These are phyloP conservation scores for Corythornis cristatus DNA, from an alignment of 2,113 vertebrate species.

Conservation along the genomic window DNA sequence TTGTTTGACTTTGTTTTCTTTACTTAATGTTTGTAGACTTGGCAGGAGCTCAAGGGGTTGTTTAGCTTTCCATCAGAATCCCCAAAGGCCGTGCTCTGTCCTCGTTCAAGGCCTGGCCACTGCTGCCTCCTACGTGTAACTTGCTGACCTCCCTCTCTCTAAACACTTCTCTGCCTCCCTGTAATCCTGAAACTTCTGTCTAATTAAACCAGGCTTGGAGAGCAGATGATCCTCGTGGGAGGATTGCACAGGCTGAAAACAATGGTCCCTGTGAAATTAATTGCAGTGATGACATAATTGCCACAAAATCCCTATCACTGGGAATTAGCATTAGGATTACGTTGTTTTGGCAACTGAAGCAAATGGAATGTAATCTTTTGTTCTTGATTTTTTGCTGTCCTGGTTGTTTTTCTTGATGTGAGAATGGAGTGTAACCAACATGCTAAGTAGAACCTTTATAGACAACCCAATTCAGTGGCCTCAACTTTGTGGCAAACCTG, in stretches of 20 bases:
- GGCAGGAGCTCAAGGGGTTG: not conserved
- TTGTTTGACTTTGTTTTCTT: not conserved
- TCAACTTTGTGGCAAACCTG: not conserved
- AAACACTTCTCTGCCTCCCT: not conserved
- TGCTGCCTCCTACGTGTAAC: not conserved
- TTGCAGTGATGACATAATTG: not conserved
- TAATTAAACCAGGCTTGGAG: not conserved
- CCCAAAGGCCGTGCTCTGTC: not conserved
- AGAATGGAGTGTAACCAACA: not conserved
- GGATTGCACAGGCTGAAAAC: not conserved
- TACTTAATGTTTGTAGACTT: not conserved
- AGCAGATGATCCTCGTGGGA: not conserved
- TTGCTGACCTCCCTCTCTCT: not conserved
- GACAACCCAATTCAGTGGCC: not conserved
- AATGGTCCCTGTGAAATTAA: not conserved
- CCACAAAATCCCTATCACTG: not conserved
- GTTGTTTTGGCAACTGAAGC: not conserved
- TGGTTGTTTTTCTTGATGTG: not conserved
- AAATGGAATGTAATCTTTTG: not conserved
- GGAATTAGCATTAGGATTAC: not conserved
- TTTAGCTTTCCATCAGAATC: not conserved
- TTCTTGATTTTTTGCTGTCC: not conserved
- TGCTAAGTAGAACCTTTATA: not conserved
- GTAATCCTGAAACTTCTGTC: not conserved
- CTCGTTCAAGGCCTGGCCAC: not conserved